Conservation (phyloP, 2,888 invertebrate genomes). For the Melikaiella ostensackeni region DNA sequence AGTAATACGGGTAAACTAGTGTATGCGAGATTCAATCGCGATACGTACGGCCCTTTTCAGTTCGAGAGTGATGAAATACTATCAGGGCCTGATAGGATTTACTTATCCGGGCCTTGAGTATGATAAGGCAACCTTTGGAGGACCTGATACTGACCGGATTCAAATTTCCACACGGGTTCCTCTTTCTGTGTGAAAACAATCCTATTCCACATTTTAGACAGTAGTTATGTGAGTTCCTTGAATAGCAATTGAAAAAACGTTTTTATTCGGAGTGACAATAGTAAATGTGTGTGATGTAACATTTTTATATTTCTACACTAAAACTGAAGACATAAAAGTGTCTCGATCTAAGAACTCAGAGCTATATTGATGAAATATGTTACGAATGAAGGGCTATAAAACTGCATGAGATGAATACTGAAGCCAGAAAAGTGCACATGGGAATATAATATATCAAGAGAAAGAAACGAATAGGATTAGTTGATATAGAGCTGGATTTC, state of each 20-base stretch:
- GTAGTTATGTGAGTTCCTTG: too few relatives aligned
- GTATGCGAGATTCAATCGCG: too few relatives aligned
- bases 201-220: too few relatives aligned
- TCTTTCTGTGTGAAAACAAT: too few relatives aligned
- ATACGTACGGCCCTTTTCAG: too few relatives aligned
- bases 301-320: neutral
- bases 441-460: neutral
- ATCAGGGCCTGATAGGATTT: too few relatives aligned
- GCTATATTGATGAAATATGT: slow-evolving; percentile 9
- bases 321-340: slow-evolving; percentile 15
- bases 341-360: neutral
- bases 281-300: neutral
- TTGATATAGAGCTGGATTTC: neutral
- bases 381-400: slow-evolving; percentile 27
- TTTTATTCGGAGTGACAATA: neutral
- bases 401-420: slow-evolving; percentile 23
- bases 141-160: too few relatives aligned
- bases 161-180: too few relatives aligned
- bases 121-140: too few relatives aligned
- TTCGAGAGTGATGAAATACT: too few relatives aligned
- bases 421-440: slow-evolving; percentile 21
- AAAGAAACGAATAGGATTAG: neutral
- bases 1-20: too few relatives aligned
- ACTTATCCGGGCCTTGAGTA: too few relatives aligned
- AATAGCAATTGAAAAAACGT: neutral